A percentile compares a stretch with the other conserved stretches of the same genome.
These are phyloP conservation scores for Ypsolopha sequella DNA, from an alignment of 2,888 invertebrate species.

Conservation along the genomic window DNA sequence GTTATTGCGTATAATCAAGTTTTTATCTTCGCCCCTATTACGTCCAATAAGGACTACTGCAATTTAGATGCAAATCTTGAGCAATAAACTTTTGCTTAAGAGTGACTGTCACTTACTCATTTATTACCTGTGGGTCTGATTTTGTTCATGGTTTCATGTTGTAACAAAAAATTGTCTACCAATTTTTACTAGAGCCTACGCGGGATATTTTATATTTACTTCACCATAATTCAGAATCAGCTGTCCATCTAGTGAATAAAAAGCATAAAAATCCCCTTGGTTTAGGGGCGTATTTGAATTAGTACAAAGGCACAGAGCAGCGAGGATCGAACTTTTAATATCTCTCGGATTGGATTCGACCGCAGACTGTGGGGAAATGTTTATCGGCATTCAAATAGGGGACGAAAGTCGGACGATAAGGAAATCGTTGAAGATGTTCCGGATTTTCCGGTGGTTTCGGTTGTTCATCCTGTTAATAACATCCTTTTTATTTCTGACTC, in stretches of 20 bases:
- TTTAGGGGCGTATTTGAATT: constrained; percentile 28
- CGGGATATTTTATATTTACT: too few species aligned
- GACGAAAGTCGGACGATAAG: constrained; percentile 48
- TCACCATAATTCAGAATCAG: neutral
- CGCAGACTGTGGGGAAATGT: constrained; percentile 44
- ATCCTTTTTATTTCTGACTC: neutral
- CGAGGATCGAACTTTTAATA: constrained; percentile 63
- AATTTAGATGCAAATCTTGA: too few species aligned
- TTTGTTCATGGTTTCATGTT: too few species aligned
- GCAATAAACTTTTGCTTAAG: too few species aligned
- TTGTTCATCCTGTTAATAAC: neutral
- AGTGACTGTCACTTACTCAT: too few species aligned
- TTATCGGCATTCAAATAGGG: constrained; percentile 37
- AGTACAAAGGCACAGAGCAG: constrained; percentile 43
- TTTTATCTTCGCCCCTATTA: neutral
- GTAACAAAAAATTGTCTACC: too few species aligned
- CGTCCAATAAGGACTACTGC: neutral
- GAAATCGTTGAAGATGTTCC: constrained; percentile 23
- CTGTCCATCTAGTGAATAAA: neutral
- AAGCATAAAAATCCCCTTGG: constrained; percentile 2
- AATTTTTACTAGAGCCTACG: too few species aligned
- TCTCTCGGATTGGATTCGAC: constrained; percentile 63
- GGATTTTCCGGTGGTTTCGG: constrained; percentile 8
- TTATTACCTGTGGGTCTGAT: too few species aligned
- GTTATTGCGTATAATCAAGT: neutral